Evolutionary conservation across 2,797 vertebrate genomes (phyloP).

Genomic region (Myiotriccus ornatus): DNA sequence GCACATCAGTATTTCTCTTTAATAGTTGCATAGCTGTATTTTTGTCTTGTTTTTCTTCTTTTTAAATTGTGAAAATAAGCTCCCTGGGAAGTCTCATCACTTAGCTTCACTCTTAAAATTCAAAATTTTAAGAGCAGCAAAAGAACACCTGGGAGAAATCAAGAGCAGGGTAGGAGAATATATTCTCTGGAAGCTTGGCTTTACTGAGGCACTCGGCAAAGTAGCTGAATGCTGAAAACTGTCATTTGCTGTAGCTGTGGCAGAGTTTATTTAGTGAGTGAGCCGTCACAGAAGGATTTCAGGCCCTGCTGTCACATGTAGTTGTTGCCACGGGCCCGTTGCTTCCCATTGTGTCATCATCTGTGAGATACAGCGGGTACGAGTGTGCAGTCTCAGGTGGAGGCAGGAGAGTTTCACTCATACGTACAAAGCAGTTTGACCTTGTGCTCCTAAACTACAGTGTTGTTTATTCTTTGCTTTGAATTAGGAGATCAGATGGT

Average conservation of each 20-base stretch:
- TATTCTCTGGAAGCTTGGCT: not conserved
- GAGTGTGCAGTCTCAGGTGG: not conserved
- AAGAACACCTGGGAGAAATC: not conserved
- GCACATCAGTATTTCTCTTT: not conserved
- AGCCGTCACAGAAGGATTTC: not conserved
- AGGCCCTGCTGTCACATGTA: not conserved
- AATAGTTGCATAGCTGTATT: not conserved
- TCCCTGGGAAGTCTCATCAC: not conserved
- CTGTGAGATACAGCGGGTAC: not conserved
- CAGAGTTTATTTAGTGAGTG: not conserved
- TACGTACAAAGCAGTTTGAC: not conserved
- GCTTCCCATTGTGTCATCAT: rapidly evolving
- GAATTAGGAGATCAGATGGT: not conserved
- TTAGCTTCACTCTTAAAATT: not conserved
- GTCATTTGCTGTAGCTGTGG: not conserved
- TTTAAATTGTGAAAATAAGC: not conserved
- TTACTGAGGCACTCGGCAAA: not conserved
- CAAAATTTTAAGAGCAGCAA: not conserved
- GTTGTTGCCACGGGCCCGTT: rapidly evolving
- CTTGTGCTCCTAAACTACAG: not conserved
- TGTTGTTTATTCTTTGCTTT: not conserved
- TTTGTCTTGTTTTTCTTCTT: not conserved
- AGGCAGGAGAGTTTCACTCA: not conserved
- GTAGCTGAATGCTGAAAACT: not conserved
- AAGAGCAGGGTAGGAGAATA: not conserved